Evolutionary conservation across 2,113 vertebrate genomes (phyloP), one percentile per base, ranked within the genome.

Genomic region (Caracal caracal): DNA sequence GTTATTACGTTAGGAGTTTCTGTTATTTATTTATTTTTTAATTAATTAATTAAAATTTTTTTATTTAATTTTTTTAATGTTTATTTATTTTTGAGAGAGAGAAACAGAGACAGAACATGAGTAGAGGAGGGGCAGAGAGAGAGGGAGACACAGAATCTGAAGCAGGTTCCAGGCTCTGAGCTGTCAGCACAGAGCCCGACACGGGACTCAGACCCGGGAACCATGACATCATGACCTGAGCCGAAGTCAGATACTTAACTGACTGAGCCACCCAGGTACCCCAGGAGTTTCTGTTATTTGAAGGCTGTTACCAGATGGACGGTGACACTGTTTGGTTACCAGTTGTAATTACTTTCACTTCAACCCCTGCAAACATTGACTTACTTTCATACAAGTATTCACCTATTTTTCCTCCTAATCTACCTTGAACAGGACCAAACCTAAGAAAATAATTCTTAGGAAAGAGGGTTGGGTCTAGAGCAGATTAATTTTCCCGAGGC

Each of bases 261-360:
- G 43, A 9, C 43, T 43, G 43, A 43, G 43, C 43, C 43, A 43
- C 43, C 43, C 43, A 43, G 43, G 43, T 8, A 9, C 7, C 43
- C 43, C 43, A 94, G 94, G 53, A 93, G 33, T 92, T 94, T 94
- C 92, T 93, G 19, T 79, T 86, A 59, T 71, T 94, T 91, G 87
- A 86, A 30, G 43, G 10, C 82, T 94, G 35, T 35, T 78, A 65
- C 65, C 65, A 96, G n/a, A 78, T 65, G 73, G n/a, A 30, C 40
- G 15, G 53, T 68, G 79, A 49, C 17, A 6, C 61, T 68, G 24
- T 56, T 96, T 87, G 63, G 17, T 63, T 90, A 85, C 49, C 51
- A 70, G 7, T 81, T 47, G 35, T 35, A 33, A 8, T 81, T 68
- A 93, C 93, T 82, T 92, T 93, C 35, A 79, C 1, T 51, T 91